Base-by-base conservation (phyloP, 2,888 invertebrate species). In the Chrysotoxum bicinctum region DNA sequence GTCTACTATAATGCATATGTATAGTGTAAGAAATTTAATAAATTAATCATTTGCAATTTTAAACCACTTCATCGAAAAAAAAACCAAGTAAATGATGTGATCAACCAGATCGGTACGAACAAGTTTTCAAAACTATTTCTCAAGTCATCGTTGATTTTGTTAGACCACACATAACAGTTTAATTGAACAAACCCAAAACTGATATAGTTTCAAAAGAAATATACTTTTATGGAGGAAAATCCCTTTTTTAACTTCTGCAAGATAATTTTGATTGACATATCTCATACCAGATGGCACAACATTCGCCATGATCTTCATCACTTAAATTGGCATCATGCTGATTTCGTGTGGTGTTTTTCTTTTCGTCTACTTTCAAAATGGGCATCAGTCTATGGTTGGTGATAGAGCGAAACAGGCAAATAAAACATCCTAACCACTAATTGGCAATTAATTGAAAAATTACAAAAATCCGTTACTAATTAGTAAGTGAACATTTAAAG, bases 381-480 rank as follows among this genome's bases (percentile, higher is more conserved):
- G 64, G 19, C 45, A 64, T 64, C 4, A 45, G 12, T 32, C 12
- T 21, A 35, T 19, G 30, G 48, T n/a, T 32, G 9, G 16, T n/a
- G 40, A 37, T 70, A 14, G 32, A n/a, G 23, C 37, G 19, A 16
- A 23, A 19, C 35, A 45, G 40, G 62, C 32, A 70, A 62, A 79
- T 70, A 69, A 75, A 75, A 75, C 66, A 84, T 75, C 84, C 70
- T 45, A 50, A 40, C 58, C 80, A 80, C 84, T 84, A 84, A 84
- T 84, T 84, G 84, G 60, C 84, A 84, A 84, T 84, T 84, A 84
- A 84, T 84, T 84, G 80, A 84, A 84, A 75, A 84, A 84, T 84
- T 84, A 84, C 84, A 84, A 80, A 76, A 79, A 84, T 84, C 80
- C 80, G 69, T 60, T 80, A 72, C 80, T 84, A 84, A 84, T 84